Conservation (phyloP, 1,140 invertebrate genomes). For the Calosoma granatense region DNA sequence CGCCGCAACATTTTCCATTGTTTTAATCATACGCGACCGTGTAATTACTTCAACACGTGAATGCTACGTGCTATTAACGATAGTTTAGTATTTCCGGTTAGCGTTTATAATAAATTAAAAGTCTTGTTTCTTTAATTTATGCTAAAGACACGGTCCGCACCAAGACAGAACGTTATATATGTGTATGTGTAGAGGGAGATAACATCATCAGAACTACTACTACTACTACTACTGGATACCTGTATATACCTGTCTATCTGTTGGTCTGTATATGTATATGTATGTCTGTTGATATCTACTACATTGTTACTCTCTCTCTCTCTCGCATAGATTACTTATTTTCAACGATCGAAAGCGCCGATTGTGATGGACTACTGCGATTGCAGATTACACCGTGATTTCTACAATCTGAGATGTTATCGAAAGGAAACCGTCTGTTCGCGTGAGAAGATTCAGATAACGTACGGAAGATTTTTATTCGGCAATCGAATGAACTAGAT, state of each 20-base stretch:
- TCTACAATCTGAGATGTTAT: too few relatives aligned
- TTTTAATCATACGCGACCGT: not conserved
- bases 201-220: not conserved
- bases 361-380: too few relatives aligned
- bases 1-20: conserved; percentile 1
- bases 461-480: too few relatives aligned
- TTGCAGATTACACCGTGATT: too few relatives aligned
- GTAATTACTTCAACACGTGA: conserved; percentile 6
- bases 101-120: conserved; percentile 3
- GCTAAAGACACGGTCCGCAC: not conserved
- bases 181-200: not conserved
- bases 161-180: not conserved
- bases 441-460: too few relatives aligned
- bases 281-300: too few relatives aligned
- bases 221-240: not conserved
- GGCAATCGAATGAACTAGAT: too few relatives aligned
- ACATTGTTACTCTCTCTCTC: too few relatives aligned
- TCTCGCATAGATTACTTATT: too few relatives aligned
- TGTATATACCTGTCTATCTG: not conserved
- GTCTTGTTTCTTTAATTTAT: not conserved
- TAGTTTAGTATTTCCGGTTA: not conserved
- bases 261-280: not conserved
- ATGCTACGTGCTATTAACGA: not conserved
- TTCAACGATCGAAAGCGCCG: too few relatives aligned
- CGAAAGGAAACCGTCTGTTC: too few relatives aligned